Evolutionary conservation across 2,797 vertebrate species (phyloP).

Genomic region (Rhynchonycteris naso): DNA sequence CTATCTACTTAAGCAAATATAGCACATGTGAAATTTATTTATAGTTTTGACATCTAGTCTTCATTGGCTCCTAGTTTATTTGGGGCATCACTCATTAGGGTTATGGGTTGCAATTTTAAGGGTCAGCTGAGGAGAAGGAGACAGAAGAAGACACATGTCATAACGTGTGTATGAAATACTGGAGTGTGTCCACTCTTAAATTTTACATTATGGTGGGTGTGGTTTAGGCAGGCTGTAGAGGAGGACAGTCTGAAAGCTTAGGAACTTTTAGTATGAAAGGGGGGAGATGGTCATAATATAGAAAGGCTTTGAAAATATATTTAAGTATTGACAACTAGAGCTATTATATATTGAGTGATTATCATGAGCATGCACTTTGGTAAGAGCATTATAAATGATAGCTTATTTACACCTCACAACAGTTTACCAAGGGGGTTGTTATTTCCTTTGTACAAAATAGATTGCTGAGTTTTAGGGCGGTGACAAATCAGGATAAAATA

Average conservation of each 20-base stretch:
- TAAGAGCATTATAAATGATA: not conserved
- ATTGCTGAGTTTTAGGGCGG: not conserved
- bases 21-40: conserved; percentile 48
- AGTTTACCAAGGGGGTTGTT: not conserved
- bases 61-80: conserved; percentile 61
- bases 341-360: not conserved
- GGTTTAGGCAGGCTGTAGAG: not conserved
- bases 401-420: not conserved
- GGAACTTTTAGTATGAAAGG: not conserved
- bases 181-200: not conserved
- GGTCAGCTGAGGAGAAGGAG: conserved; percentile 43
- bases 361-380: not conserved
- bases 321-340: not conserved
- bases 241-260: not conserved
- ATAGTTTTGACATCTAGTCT: conserved; percentile 60
- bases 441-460: conserved; percentile 7
- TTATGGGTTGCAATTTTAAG: conserved; percentile 5
- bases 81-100: conserved; percentile 44
- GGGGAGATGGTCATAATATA: not conserved
- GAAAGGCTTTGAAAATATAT: not conserved
- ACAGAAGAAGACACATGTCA: not conserved
- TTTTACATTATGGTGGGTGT: not conserved
- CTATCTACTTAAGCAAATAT: conserved; percentile 24
- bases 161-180: not conserved
- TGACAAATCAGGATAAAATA: not conserved